These are phyloP conservation scores for Balaeniceps rex DNA, from an alignment of 2,113 vertebrate genomes.

Conservation along the genomic window DNA sequence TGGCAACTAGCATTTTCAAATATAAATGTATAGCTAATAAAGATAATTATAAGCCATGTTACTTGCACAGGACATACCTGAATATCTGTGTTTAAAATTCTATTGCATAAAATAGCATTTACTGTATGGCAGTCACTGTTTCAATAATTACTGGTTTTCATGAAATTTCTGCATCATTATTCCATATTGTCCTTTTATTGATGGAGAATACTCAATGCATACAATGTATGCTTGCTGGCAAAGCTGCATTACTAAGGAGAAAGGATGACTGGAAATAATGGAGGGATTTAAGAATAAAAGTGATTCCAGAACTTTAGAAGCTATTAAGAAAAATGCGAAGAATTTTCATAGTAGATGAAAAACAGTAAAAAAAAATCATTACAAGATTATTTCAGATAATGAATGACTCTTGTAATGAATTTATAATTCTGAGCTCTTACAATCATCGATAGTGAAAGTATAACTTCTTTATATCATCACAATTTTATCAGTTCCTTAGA, in stretches of 20 bases:
- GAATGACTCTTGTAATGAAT: neutral
- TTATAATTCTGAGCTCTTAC: neutral
- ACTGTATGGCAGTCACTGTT: neutral
- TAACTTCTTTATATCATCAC: neutral
- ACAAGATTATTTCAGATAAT: neutral
- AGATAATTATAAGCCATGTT: neutral
- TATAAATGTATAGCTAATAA: neutral
- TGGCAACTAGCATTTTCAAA: neutral
- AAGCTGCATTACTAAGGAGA: neutral
- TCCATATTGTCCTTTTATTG: neutral
- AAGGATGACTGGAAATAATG: neutral
- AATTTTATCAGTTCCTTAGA: neutral
- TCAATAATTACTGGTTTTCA: neutral
- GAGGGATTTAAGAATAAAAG: neutral
- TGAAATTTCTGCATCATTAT: neutral
- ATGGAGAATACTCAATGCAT: neutral
- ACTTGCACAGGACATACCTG: neutral
- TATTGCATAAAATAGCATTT: neutral
- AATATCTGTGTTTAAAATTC: neutral
- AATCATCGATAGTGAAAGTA: neutral
- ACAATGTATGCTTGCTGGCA: neutral
- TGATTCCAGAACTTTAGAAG: neutral
- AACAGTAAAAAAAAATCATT: neutral
- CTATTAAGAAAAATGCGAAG: neutral
- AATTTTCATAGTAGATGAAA: neutral